These are phyloP conservation scores for Lasiurus cinereus DNA, from an alignment of 2,113 vertebrate genomes.

Conservation along the genomic window DNA sequence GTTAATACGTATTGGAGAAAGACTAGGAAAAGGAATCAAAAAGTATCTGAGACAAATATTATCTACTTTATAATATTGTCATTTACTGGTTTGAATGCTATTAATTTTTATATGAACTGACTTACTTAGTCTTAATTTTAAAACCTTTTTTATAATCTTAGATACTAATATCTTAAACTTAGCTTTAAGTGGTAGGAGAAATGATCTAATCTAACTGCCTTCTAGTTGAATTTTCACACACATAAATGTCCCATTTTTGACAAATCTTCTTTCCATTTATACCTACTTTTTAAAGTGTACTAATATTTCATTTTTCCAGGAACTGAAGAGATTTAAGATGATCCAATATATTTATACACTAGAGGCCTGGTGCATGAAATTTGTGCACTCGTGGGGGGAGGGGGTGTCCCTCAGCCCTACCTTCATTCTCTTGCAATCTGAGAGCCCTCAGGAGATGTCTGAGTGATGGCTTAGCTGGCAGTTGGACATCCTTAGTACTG, in stretches of 20 bases:
- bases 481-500: too few species aligned
- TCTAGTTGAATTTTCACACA: not conserved
- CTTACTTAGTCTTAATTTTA: not conserved
- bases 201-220: not conserved
- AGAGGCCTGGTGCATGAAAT: too few species aligned
- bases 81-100: not conserved
- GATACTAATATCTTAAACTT: not conserved
- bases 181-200: not conserved
- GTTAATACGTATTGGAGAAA: not conserved
- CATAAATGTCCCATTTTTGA: not conserved
- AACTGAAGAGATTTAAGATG: not conserved
- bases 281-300: not conserved
- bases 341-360: not conserved
- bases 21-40: not conserved
- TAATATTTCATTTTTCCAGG: not conserved
- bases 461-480: too few species aligned
- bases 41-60: not conserved
- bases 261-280: not conserved
- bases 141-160: conserved; percentile 23
- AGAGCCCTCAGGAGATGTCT: too few species aligned
- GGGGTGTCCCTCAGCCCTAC: too few species aligned
- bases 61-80: not conserved
- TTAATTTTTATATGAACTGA: not conserved
- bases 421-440: too few species aligned
- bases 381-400: too few species aligned